These are phyloP conservation scores for Gryllus longicercus DNA, from an alignment of 2,888 invertebrate genomes.

Conservation along the genomic window DNA sequence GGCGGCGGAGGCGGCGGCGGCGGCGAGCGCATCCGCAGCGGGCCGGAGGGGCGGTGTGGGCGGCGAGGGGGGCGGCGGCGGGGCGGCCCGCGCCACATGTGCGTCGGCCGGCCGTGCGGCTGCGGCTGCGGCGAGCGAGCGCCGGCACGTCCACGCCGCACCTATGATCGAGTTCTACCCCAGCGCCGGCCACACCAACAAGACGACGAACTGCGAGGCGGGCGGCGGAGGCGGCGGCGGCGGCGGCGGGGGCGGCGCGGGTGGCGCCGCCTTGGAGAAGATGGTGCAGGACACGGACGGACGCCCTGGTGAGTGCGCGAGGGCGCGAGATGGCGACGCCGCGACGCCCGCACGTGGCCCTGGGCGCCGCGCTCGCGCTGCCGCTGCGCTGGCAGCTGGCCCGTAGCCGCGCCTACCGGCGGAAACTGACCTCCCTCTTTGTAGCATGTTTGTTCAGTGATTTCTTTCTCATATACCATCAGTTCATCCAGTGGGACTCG, in stretches of 20 bases:
- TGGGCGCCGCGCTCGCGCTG: slow-evolving; percentile 19
- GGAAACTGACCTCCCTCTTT: not conserved
- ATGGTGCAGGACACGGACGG: slow-evolving; percentile 58
- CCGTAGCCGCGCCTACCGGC: slow-evolving; percentile 30
- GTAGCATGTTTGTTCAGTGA: too few species aligned
- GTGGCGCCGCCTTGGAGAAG: slow-evolving; percentile 44
- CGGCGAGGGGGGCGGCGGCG: not conserved
- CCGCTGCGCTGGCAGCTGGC: slow-evolving; percentile 27
- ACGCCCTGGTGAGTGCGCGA: slow-evolving; percentile 57
- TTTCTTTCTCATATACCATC: too few species aligned
- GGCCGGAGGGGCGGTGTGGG: not conserved
- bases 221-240: not conserved
- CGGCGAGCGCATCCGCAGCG: too few species aligned
- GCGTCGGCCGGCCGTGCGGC: not conserved
- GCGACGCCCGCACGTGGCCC: slow-evolving; percentile 22
- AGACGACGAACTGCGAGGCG: not conserved
- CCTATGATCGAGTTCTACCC: slow-evolving; percentile 1
- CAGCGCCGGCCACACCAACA: not conserved
- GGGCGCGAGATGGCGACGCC: slow-evolving; percentile 29
- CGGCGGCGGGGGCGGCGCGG: not conserved
- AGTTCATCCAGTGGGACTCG: too few species aligned
- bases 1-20: too few species aligned
- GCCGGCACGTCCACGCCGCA: not conserved
- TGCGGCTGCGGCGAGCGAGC: not conserved
- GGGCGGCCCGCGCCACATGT: not conserved